These are phyloP conservation scores for Hephaestus fuliginosus DNA, from an alignment of 2,797 vertebrate genomes.

Conservation along the genomic window DNA sequence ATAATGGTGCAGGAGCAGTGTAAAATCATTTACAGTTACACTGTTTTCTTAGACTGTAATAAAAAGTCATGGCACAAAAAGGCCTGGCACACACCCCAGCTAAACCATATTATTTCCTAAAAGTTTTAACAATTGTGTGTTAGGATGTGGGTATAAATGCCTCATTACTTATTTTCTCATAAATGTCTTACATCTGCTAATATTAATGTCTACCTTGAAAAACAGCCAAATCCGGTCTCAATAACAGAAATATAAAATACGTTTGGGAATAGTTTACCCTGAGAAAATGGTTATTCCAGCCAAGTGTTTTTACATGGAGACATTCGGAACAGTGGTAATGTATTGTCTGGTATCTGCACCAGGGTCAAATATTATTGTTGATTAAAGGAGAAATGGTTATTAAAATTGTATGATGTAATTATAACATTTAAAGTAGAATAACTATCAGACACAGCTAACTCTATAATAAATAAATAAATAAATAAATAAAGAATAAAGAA, in stretches of 20 bases:
- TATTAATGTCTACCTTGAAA: constrained; percentile 12
- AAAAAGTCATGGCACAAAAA: not conserved
- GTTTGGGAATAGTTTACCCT: not conserved
- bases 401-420: not conserved
- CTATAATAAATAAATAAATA: not conserved
- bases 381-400: not conserved
- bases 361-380: not conserved
- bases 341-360: not conserved
- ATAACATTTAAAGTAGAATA: constrained; percentile 5
- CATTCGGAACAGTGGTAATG: not conserved
- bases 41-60: constrained; percentile 3
- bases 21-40: not conserved
- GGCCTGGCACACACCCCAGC: not conserved
- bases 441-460: not conserved
- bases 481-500: not conserved
- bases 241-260: constrained; percentile 2
- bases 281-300: not conserved
- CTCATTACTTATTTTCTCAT: constrained; percentile 24
- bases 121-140: constrained; percentile 29
- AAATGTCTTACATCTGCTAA: constrained; percentile 16
- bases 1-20: not conserved
- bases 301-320: constrained; percentile 15
- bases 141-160: constrained; percentile 1
- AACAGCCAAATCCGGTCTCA: not conserved
- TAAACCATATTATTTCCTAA: constrained; percentile 18